Evolutionary conservation across 2,888 invertebrate genomes (phyloP).

Genomic region (Hirtodrosophila histrioides): DNA sequence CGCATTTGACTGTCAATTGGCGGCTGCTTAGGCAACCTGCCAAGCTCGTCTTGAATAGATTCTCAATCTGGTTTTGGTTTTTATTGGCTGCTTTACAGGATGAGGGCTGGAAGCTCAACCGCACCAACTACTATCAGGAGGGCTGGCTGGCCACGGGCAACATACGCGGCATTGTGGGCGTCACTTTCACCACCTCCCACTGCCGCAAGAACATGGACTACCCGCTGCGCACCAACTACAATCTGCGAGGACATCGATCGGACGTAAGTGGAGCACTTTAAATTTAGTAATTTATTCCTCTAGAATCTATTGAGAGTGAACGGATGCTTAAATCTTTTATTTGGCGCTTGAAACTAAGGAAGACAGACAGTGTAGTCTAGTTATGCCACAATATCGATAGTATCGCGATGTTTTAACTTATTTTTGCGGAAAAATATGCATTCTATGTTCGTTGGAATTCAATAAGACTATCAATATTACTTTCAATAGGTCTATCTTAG

Average conservation of each 20-base stretch:
- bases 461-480: too few species aligned
- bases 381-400: too few species aligned
- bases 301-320: too few species aligned
- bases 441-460: too few species aligned
- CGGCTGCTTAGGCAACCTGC: slow-evolving; percentile 62
- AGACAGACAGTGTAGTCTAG: too few species aligned
- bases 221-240: slow-evolving; percentile 97
- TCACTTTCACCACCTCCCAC: slow-evolving; percentile 97
- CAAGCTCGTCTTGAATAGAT: slow-evolving; percentile 34
- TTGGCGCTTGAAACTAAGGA: too few species aligned
- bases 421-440: too few species aligned
- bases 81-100: slow-evolving; percentile 86
- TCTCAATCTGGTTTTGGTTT: slow-evolving; percentile 34
- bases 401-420: too few species aligned
- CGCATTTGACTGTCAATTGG: slow-evolving; percentile 68
- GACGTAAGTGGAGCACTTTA: slow-evolving; percentile 88
- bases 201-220: slow-evolving; percentile 93
- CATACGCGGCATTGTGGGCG: slow-evolving; percentile 96
- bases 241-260: slow-evolving; percentile 97
- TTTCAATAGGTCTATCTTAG: too few species aligned
- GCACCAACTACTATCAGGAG: slow-evolving; percentile 98
- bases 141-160: slow-evolving; percentile 99
- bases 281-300: too few species aligned
- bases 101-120: slow-evolving; percentile 97
- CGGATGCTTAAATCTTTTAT: too few species aligned